A percentile compares a stretch with the other conserved stretches of the same genome.
These are phyloP conservation scores for Excalfactoria chinensis DNA, from an alignment of 2,113 vertebrate genomes.

Conservation along the genomic window DNA sequence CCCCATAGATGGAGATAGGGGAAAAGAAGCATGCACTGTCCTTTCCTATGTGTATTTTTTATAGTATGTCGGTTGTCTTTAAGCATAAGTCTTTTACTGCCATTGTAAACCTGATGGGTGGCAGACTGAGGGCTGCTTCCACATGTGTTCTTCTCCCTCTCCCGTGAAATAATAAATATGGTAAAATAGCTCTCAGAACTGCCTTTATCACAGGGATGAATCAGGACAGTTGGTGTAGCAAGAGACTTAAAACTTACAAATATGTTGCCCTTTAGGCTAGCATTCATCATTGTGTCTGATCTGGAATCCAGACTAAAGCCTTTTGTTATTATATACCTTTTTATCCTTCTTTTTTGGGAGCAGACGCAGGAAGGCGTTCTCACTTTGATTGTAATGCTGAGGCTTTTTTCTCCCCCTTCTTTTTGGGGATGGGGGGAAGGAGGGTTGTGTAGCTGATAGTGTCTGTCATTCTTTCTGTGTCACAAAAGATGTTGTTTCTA, in stretches of 20 bases:
- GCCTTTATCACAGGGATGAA: slow-evolving; percentile 80
- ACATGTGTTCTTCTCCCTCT: slow-evolving; percentile 33
- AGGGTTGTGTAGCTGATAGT: neutral
- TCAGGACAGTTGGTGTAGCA: slow-evolving; percentile 79
- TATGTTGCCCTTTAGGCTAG: slow-evolving; percentile 80
- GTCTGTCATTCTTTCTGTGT: neutral
- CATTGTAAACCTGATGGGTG: slow-evolving; percentile 66
- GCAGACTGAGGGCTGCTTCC: slow-evolving; percentile 74
- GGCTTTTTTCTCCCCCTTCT: slow-evolving; percentile 19
- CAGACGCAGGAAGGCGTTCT: slow-evolving; percentile 64
- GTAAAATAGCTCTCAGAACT: slow-evolving; percentile 74
- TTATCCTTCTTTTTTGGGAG: slow-evolving; percentile 74
- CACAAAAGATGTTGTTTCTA: neutral
- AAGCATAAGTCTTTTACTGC: slow-evolving; percentile 14
- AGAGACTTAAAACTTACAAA: slow-evolving; percentile 79
- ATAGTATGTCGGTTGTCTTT: neutral
- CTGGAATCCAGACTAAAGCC: slow-evolving; percentile 64
- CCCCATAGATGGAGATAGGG: neutral
- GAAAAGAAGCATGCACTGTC: neutral
- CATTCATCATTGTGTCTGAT: slow-evolving; percentile 78
- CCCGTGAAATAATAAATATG: slow-evolving; percentile 78
- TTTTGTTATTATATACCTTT: slow-evolving; percentile 69
- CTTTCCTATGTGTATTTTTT: neutral
- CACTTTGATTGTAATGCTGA: slow-evolving; percentile 76
- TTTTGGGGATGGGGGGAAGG: neutral